Evolutionary conservation across 2,113 vertebrate species (phyloP), one percentile per base, ranked within the genome.

Genomic region (Mixornis gularis): DNA sequence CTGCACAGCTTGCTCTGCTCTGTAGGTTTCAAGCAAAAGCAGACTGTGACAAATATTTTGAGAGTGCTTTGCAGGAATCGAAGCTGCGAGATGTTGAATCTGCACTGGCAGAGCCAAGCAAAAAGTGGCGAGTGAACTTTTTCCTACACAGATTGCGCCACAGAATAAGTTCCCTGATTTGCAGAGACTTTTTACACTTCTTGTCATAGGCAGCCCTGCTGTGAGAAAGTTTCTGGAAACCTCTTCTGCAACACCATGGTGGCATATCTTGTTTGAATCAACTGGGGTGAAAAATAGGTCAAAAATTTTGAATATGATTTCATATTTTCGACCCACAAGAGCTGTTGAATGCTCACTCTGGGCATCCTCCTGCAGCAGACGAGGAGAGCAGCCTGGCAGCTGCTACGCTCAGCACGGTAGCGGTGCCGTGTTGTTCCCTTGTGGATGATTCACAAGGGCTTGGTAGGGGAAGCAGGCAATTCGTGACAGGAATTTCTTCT

Each of bases 21-120:
- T 0, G 5, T 62, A 79, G 82, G 60, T 83, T 90, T 83, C 12
- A 19, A 93, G 93, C 81, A 70, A 85, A 90, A 85, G 71, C 74
- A 87, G 90, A 9, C 93, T 95, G 82, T 83, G 85, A 95, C 94
- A 95, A 95, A 95, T 91, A 92, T 95, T 95, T 95, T 79, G 82
- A 94, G 94, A 92, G 85, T 46, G 63, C 71, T 93, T 94, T 3
- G 3, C 60, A 16, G 85, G 82, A 91, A 93, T 83, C 3, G 10
- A 95, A 92, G 94, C 92, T 94, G 94, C 15, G 21, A 96, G 94
- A 92, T 95, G 90, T 91, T 89, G 92, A 87, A 93, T 87, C 90
- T 79, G 92, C 85, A 66, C 71, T 53, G 55, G 79, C 63, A 87
- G 79, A 95, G 90, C 74, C 93, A 79, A 92, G 90, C 48, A 60